phyloP scores from a whole-genome alignment of 2,888 invertebrate genomes.

The Rhagonycha fulva region DNA sequence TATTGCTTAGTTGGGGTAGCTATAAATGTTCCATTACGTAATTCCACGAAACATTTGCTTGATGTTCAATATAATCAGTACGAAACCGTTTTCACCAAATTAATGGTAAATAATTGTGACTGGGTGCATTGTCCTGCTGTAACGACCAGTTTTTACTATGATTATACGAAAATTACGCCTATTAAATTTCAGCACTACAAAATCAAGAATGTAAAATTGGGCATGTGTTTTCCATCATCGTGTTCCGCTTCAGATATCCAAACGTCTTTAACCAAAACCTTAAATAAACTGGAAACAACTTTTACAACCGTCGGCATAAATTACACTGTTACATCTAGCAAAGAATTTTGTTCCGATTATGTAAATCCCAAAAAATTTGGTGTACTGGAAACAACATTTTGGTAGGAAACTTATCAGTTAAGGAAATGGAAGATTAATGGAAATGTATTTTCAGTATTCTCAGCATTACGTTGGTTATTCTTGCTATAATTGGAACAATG shows the following conservation, averaged over 20 bases:
- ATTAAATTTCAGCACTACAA: too few relatives aligned
- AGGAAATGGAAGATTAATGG: not conserved
- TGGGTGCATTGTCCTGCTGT: too few relatives aligned
- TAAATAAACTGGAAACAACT: not conserved
- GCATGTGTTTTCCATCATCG: not conserved
- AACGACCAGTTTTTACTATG: too few relatives aligned
- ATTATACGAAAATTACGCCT: too few relatives aligned
- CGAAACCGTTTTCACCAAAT: too few relatives aligned
- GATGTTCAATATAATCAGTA: too few relatives aligned
- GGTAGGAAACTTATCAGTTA: not conserved
- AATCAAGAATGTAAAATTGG: too few relatives aligned
- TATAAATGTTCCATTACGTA: not conserved
- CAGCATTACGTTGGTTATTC: not conserved
- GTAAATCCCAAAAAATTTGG: not conserved
- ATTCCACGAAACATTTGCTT: not conserved
- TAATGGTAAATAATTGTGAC: too few relatives aligned
- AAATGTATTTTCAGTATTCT: not conserved
- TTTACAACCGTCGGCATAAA: not conserved
- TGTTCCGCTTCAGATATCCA: not conserved
- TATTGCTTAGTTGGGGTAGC: not conserved
- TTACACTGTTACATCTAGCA: not conserved
- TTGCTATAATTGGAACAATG: not conserved
- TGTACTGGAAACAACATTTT: not conserved
- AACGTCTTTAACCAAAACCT: not conserved
- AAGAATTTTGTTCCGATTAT: not conserved